Conservation (phyloP, 1,140 invertebrate genomes). For the Vanessa atalanta region DNA sequence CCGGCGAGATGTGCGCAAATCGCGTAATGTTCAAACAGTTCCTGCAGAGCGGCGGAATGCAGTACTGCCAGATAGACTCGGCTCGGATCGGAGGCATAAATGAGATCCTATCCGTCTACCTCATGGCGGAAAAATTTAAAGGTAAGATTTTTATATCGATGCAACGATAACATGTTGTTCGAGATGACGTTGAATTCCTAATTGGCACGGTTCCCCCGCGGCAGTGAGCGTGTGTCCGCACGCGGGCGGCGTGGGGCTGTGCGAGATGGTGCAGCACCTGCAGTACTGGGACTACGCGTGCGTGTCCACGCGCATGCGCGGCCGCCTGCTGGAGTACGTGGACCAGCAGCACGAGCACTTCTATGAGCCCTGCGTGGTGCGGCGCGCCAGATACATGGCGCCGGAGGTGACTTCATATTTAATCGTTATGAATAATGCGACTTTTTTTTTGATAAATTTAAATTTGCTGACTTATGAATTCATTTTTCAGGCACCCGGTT, state of each 20-base stretch:
- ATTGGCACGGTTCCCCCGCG: no score
- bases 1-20: constrained; percentile 95
- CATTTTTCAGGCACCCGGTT: constrained; percentile 84
- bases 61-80: constrained; percentile 95
- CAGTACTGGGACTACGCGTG: constrained; percentile 93
- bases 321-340: constrained; percentile 91
- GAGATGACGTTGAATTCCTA: no score
- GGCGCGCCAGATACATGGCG: constrained; percentile 86
- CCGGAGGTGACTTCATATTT: constrained; percentile 81
- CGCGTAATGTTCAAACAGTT: constrained; percentile 96
- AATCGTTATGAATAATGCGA: background rate
- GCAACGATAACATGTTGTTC: no score
- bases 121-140: constrained; percentile 91
- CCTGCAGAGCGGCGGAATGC: constrained; percentile 88
- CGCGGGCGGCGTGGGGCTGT: constrained; percentile 94
- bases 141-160: constrained; percentile 67
- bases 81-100: constrained; percentile 93
- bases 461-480: background rate
- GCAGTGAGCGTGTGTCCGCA: constrained; percentile 95
- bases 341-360: constrained; percentile 96
- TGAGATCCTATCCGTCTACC: constrained; percentile 92
- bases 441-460: background rate
- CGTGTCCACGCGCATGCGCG: constrained; percentile 85
- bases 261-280: constrained; percentile 96
- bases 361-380: constrained; percentile 85